Percentiles rank a stretch among this genome's conserved stretches.
phyloP scores from a whole-genome alignment of 92 coral and sea anemone genomes.

The Palythoa caribaeorum region DNA sequence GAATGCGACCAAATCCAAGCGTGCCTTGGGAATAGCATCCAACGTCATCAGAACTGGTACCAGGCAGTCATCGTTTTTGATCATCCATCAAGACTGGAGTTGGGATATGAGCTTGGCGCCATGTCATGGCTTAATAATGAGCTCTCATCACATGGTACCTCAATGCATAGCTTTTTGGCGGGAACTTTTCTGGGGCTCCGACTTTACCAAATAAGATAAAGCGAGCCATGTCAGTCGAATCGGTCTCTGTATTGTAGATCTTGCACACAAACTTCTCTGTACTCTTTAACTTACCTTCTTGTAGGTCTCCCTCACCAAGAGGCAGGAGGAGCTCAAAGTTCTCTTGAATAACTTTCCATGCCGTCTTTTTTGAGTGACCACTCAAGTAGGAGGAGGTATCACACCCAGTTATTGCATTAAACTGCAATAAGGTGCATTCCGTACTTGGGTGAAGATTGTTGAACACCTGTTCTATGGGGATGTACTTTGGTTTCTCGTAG shows the following conservation, averaged over 20 bases:
- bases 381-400: conserved; percentile 53
- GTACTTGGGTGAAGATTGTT: conserved; percentile 51
- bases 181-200: too few species aligned
- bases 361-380: conserved; percentile 46
- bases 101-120: not conserved
- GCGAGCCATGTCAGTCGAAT: not conserved
- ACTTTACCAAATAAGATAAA: too few species aligned
- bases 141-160: not conserved
- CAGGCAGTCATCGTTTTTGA: not conserved
- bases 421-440: conserved; percentile 57
- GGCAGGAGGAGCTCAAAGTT: conserved; percentile 12
- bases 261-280: conserved; percentile 62
- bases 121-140: not conserved
- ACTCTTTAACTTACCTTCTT: conserved; percentile 43
- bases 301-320: conserved; percentile 23
- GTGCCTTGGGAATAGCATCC: too few species aligned
- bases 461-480: conserved; percentile 55
- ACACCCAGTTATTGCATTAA: conserved; percentile 64
- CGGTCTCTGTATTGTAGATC: conserved; percentile 49
- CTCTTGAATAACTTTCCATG: conserved; percentile 49
- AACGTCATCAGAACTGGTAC: not conserved
- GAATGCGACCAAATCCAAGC: not conserved
- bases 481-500: conserved; percentile 55
- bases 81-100: not conserved
- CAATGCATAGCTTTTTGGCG: not conserved